Percentiles rank a stretch among this genome's conserved stretches.
Conservation (phyloP, 1,140 invertebrate genomes). For the Proctacanthus coquilletti region DNA sequence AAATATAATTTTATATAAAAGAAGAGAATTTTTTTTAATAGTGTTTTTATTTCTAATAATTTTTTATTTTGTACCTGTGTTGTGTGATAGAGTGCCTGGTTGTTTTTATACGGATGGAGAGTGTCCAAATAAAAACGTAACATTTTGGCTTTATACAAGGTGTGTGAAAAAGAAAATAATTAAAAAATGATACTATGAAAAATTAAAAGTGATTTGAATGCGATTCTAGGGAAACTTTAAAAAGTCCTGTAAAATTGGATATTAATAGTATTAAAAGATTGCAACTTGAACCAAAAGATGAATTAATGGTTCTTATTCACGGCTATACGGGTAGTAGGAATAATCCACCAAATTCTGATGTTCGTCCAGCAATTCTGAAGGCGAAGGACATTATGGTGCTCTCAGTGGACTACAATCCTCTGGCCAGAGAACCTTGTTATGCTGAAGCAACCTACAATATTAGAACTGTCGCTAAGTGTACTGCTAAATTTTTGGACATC, state of each 20-base stretch:
- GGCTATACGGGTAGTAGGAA: constrained; percentile 41
- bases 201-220: no score
- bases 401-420: constrained; percentile 39
- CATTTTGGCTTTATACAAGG: constrained; percentile 45
- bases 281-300: constrained; percentile 27
- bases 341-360: constrained; percentile 38
- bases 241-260: constrained; percentile 28
- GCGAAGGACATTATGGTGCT: constrained; percentile 41
- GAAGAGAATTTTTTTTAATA: no score
- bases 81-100: no score
- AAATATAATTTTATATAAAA: no score
- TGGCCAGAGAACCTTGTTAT: constrained; percentile 40
- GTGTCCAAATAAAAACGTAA: constrained; percentile 39
- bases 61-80: no score
- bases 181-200: no score
- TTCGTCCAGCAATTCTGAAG: constrained; percentile 36
- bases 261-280: constrained; percentile 28
- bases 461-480: constrained; percentile 36
- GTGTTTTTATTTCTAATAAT: no score
- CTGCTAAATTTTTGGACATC: constrained; percentile 44
- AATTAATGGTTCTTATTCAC: constrained; percentile 35
- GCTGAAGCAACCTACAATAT: constrained; percentile 37
- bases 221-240: not conserved
- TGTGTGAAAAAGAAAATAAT: constrained; percentile 20
- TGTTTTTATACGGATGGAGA: constrained; percentile 19